Conservation (phyloP, 2,888 invertebrate species). For the Philonicus albiceps region DNA sequence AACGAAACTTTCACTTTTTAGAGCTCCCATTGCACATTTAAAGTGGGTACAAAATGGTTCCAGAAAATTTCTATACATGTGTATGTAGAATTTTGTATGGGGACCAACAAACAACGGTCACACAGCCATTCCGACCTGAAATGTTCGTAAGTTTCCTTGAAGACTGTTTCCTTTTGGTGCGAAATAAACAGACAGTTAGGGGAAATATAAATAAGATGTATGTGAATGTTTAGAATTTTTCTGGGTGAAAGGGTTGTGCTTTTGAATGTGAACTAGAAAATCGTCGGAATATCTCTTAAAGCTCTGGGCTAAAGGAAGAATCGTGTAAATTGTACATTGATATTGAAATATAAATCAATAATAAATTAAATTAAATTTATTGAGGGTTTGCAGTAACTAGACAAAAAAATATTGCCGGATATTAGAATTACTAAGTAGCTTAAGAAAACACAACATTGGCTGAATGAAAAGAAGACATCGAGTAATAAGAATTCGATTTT, state of each 20-base stretch:
- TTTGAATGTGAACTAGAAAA: not conserved
- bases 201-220: not conserved
- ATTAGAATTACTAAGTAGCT: no score
- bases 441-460: no score
- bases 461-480: no score
- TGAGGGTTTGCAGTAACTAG: no score
- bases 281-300: not conserved
- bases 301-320: not conserved
- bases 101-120: not conserved
- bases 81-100: not conserved
- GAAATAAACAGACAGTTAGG: not conserved
- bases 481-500: no score
- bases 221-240: not conserved
- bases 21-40: not conserved
- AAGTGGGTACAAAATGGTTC: not conserved
- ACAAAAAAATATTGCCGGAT: no score
- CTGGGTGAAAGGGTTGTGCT: not conserved
- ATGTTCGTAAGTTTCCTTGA: not conserved
- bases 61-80: not conserved
- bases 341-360: not conserved
- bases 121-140: not conserved
- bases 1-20: not conserved
- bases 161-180: not conserved
- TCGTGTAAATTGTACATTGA: not conserved
- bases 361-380: no score